Percentiles rank a stretch among this genome's conserved stretches.
phyloP scores from a whole-genome alignment of 2,797 vertebrate species.

The Esox masquinongy region DNA sequence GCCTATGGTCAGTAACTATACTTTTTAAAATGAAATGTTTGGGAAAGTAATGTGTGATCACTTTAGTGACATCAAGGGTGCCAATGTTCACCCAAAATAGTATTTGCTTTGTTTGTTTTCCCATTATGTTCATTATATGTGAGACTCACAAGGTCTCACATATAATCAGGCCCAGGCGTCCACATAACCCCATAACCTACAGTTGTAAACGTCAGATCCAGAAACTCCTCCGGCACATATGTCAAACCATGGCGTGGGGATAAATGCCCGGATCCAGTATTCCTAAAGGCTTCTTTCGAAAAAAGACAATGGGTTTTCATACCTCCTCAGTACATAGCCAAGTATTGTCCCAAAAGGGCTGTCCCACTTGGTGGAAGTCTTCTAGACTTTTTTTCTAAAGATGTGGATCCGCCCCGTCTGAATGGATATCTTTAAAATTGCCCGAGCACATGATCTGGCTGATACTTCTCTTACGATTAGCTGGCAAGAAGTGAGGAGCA shows the following conservation, averaged over 20 bases:
- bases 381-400: not conserved
- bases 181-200: not conserved
- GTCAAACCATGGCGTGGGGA: not conserved
- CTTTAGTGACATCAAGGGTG: not conserved
- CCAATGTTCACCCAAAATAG: not conserved
- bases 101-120: not conserved
- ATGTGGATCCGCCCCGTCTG: slow-evolving; percentile 11
- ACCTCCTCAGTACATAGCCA: not conserved
- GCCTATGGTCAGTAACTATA: not conserved
- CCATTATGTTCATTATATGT: not conserved
- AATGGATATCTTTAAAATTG: slow-evolving; percentile 1
- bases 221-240: not conserved
- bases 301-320: not conserved
- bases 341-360: not conserved
- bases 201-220: slow-evolving; percentile 4
- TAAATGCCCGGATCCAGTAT: not conserved
- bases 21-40: not conserved
- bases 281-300: not conserved
- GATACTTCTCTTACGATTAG: not conserved
- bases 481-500: not conserved
- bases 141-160: not conserved
- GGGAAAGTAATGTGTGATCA: not conserved
- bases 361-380: not conserved
- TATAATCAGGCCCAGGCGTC: slow-evolving; percentile 1
- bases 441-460: not conserved